Base-by-base conservation (phyloP, 2,113 vertebrate genomes). In the Corydoras maculifer region DNA sequence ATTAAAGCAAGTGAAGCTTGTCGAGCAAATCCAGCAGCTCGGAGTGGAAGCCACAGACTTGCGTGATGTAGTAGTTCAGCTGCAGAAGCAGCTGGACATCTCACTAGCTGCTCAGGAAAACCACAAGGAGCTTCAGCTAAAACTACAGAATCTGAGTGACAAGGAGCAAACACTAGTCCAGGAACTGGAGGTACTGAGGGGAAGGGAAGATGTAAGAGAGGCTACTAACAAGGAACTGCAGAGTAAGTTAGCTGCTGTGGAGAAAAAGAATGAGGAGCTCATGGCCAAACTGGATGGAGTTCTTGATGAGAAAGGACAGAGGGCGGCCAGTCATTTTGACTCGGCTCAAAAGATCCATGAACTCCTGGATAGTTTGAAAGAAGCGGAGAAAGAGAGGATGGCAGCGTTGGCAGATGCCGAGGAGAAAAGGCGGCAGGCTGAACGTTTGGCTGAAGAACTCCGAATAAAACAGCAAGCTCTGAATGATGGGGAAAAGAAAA, bases 31-130 rank as follows among this genome's bases (percentile, higher is more conserved):
- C 62, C 90, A 87, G 18, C 88, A 92, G 80, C 84, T 97, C 59
- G 91, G 92, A n/a, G 77, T 80, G n/a, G 94, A 98, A 78, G 90
- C 91, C 25, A 84, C 85, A 62, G 91, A 93, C 75, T 89, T 96
- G 61, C 87, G 89, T 67, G 83, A 73, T 2, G 81, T 91, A 35
- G 82, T 91, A 11, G 77, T 84, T 11, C 86, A 90, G 51, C 87
- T 97, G 62, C 94, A 92, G 82, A 91, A 88, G 69, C 93, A 97
- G 64, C 81, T 90, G 72, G 91, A 92, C 35, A 72, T 84, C 32
- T 89, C 92, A 0, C 88, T 88, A 14, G 84, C 81, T 35, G 81
- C 89, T 8, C 91, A 92, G 76, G 88, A 78, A 62, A 76, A 86
- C 14, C 77, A 90, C 35, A 82, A 76, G 65, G 88, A 88, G 62